phyloP scores from a whole-genome alignment of 2,888 invertebrate genomes.

The Tenthredo scrophulariae region DNA sequence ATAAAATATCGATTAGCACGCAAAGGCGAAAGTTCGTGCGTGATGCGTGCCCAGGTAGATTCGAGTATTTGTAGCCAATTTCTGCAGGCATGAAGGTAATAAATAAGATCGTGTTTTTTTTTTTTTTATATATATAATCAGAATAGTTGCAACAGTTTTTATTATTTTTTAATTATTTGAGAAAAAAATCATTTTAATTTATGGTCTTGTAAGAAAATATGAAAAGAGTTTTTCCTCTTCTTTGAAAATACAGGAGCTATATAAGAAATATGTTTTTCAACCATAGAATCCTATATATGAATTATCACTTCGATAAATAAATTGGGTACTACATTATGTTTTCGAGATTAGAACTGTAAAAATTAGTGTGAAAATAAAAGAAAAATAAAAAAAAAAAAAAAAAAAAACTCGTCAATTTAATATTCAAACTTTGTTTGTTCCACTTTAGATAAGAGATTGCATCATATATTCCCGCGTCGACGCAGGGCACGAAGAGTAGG shows the following conservation, averaged over 20 bases:
- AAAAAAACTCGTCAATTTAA: background rate
- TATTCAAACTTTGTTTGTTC: background rate
- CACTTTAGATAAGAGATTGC: conserved; percentile 29
- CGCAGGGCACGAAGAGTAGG: background rate
- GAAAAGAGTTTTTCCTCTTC: background rate
- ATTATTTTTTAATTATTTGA: background rate
- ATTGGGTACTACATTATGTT: background rate
- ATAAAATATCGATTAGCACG: background rate
- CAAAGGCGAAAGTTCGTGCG: conserved; percentile 33
- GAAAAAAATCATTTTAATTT: background rate
- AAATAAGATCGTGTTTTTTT: background rate
- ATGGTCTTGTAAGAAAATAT: background rate
- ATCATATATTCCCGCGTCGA: background rate
- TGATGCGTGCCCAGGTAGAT: background rate
- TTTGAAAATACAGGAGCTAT: background rate
- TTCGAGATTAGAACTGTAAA: background rate
- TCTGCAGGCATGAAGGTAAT: background rate
- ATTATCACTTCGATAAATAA: background rate
- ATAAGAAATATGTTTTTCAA: background rate
- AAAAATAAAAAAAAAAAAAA: too few species aligned
- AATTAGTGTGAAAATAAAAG: background rate
- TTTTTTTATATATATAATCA: background rate
- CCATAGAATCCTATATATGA: background rate
- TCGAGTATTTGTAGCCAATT: background rate
- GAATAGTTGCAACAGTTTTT: background rate